These are phyloP conservation scores for Idaea biselata DNA, from an alignment of 2,888 invertebrate species.

Conservation along the genomic window DNA sequence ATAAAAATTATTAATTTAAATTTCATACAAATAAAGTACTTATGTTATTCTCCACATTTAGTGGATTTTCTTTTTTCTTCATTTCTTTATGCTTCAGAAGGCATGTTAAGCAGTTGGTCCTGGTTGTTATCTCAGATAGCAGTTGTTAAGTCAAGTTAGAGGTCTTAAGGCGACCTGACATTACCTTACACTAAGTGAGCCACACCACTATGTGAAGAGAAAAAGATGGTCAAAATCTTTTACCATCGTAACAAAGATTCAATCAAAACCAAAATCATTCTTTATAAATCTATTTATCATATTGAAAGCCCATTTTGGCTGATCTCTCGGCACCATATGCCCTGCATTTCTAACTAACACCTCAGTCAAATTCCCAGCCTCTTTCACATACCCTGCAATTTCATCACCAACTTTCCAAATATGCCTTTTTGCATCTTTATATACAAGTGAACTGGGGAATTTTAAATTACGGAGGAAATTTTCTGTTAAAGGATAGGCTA, in stretches of 20 bases:
- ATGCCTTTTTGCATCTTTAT: conserved; percentile 80
- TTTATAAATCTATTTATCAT: conserved; percentile 78
- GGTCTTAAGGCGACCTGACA: too few species aligned
- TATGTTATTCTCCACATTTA: too few species aligned
- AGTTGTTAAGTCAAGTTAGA: too few species aligned
- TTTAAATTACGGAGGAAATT: conserved; percentile 85
- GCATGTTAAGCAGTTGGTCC: too few species aligned
- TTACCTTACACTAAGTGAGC: too few species aligned
- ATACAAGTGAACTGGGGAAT: conserved; percentile 82
- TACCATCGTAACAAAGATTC: not conserved
- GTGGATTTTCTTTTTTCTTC: too few species aligned
- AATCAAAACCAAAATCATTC: conserved; percentile 39
- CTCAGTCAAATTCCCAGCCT: conserved; percentile 85
- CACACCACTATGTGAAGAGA: too few species aligned
- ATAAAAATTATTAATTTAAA: too few species aligned
- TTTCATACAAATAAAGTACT: too few species aligned
- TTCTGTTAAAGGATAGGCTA: conserved; percentile 80
- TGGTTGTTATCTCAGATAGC: too few species aligned
- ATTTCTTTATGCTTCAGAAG: too few species aligned
- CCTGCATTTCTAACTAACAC: conserved; percentile 88
- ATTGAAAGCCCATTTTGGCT: conserved; percentile 80
- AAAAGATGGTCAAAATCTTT: too few species aligned
- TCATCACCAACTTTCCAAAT: conserved; percentile 84
- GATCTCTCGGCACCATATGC: conserved; percentile 85
- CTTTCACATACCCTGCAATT: conserved; percentile 87